These are phyloP conservation scores for Sylvia borin DNA, from an alignment of 2,797 vertebrate genomes.

Conservation along the genomic window DNA sequence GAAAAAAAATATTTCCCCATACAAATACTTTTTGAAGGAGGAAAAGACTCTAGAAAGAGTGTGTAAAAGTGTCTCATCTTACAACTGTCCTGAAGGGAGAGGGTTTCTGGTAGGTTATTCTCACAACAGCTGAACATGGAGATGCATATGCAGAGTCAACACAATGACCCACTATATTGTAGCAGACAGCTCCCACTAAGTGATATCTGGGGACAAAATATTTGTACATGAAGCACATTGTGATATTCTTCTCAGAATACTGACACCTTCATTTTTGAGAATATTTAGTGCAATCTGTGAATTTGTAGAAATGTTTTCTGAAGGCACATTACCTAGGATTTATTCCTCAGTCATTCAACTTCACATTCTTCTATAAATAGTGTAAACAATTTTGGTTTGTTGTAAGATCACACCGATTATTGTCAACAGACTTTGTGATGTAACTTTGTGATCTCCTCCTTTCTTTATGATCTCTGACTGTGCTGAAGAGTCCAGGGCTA, in stretches of 20 bases:
- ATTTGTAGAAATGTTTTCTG: not conserved
- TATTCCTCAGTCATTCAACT: not conserved
- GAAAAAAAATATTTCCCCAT: not conserved
- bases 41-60: not conserved
- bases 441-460: not conserved
- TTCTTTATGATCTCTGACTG: not conserved
- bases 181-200: not conserved
- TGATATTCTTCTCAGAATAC: not conserved
- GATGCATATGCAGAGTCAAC: accelerated
- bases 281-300: not conserved
- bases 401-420: not conserved
- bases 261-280: not conserved
- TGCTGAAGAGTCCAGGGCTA: not conserved
- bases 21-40: not conserved
- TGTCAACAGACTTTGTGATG: not conserved
- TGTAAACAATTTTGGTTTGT: not conserved
- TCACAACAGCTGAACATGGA: not conserved
- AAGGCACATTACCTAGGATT: not conserved
- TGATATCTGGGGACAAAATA: accelerated
- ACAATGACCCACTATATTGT: accelerated
- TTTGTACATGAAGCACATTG: not conserved
- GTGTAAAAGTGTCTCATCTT: not conserved
- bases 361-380: not conserved
- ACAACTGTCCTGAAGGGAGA: not conserved
- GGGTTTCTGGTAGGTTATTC: not conserved